phyloP scores from a whole-genome alignment of 1,140 invertebrate species.

The Drosophila tropicalis region DNA sequence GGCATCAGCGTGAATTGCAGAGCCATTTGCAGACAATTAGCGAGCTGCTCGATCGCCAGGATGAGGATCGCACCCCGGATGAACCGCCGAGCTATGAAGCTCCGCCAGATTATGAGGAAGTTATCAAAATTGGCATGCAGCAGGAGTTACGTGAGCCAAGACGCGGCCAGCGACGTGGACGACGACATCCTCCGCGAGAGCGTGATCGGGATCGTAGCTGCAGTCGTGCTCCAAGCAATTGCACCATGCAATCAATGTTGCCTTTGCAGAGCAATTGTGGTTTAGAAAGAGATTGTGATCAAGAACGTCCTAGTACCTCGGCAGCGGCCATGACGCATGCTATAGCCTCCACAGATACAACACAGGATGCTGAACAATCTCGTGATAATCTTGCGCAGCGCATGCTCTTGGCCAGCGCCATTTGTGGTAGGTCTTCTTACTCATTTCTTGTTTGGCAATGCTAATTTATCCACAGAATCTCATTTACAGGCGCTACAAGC shows the following conservation, averaged over 20 bases:
- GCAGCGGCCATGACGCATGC: conserved; percentile 70
- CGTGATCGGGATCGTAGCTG: conserved; percentile 44
- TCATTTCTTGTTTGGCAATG: conserved; percentile 34
- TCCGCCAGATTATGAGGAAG: conserved; percentile 88
- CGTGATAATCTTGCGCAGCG: conserved; percentile 43
- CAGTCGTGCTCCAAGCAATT: conserved; percentile 66
- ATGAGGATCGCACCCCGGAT: conserved; percentile 85
- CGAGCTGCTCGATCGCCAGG: conserved; percentile 86
- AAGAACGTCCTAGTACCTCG: conserved; percentile 68
- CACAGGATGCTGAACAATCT: conserved; percentile 56
- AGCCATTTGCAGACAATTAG: conserved; percentile 88
- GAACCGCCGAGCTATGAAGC: conserved; percentile 89
- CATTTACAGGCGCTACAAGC: conserved; percentile 80
- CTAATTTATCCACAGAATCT: conserved; percentile 80
- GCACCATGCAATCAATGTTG: conserved; percentile 68
- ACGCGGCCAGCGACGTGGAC: conserved; percentile 45
- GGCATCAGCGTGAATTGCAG: conserved; percentile 87
- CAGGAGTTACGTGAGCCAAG: conserved; percentile 73
- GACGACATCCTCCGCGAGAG: conserved; percentile 24
- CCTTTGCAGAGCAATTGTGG: conserved; percentile 66
- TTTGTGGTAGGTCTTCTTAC: conserved; percentile 67
- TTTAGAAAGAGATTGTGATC: conserved; percentile 43
- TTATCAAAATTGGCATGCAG: conserved; percentile 85
- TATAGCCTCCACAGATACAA: conserved; percentile 62
- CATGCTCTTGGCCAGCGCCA: conserved; percentile 65